Conservation (phyloP, 2,113 vertebrate species). For the Butorides virescens region DNA sequence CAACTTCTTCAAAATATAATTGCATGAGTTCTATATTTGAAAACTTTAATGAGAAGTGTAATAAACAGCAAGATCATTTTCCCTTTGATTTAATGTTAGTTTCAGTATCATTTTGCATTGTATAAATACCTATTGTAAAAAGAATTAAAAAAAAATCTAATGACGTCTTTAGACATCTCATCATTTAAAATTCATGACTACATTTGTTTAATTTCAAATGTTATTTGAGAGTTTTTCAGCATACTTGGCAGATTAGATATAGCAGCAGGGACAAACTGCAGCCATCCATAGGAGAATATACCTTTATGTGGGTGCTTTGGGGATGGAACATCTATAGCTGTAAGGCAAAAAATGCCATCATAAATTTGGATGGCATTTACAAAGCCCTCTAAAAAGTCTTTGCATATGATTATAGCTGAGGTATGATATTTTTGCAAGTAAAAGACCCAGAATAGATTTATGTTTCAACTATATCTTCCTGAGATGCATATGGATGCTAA, state of each 20-base stretch:
- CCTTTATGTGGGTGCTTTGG: slow-evolving; percentile 66
- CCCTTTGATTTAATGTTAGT: background rate
- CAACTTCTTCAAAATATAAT: background rate
- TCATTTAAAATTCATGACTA: slow-evolving; percentile 51
- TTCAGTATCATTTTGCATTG: background rate
- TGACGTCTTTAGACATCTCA: slow-evolving; percentile 15
- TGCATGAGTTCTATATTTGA: background rate
- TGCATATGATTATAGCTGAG: slow-evolving; percentile 68
- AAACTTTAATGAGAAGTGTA: background rate
- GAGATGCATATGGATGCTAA: slow-evolving; percentile 65
- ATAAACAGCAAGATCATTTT: background rate
- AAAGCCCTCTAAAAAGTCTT: slow-evolving; percentile 69
- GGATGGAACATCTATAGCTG: slow-evolving; percentile 60
- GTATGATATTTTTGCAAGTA: slow-evolving; percentile 68
- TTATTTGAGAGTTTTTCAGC: slow-evolving; percentile 46
- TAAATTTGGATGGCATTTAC: slow-evolving; percentile 72
- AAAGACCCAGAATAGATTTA: slow-evolving; percentile 67
- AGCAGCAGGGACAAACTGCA: slow-evolving; percentile 61
- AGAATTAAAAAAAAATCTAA: background rate
- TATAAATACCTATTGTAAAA: background rate
- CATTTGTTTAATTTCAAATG: slow-evolving; percentile 49
- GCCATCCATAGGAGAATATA: slow-evolving; percentile 62
- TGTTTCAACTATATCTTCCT: slow-evolving; percentile 59
- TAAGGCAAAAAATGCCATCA: slow-evolving; percentile 67
- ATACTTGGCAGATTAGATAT: slow-evolving; percentile 32